Base-by-base conservation (phyloP, 2,797 vertebrate genomes). In the Anomalospiza imberbis region DNA sequence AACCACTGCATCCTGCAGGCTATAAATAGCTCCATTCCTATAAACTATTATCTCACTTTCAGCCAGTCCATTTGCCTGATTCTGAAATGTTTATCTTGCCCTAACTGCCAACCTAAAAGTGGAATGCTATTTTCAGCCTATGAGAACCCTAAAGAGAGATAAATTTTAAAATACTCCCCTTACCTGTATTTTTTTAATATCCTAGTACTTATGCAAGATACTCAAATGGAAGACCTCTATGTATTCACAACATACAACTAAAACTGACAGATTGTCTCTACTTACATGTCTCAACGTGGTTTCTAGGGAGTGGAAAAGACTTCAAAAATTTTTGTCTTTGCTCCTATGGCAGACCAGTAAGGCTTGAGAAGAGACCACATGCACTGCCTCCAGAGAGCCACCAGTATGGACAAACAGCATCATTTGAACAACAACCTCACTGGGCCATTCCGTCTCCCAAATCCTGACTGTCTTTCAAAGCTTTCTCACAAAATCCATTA, bases 1-100 rank as follows among this genome's bases (percentile, higher is more conserved):
- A 75, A 17, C 68, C 13, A 29, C 85, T 36, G 51, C 7, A 53
- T 53, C 87, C 92, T 88, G 29, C 85, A 38, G 79, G 22, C 85
- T 91, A 91, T 77, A 79, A 68, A 94, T 90, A 96, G 94, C 71
- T 85, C 63, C 55, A 15, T 26, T 57, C 60, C 94, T 80, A n/a
- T 31, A 62, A 90, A 90, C 83, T 13, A 34, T 85, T 91, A 79
- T 94, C 91, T 90, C 85, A 38, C 77, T 85, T 75, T 14, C 70
- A 71, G 67, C 83, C 85, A 79, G 67, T 32, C 28, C 5, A 18
- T 72, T 63, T 36, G 83, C 77, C 89, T 65, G 77, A 58, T 90
- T 77, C 89, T 34, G 5, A 68, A 88, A 45, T 73, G 95, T 85
- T 95, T 88, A 84, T 86, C 91, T 71, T 66, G 82, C 91, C 73